Evolutionary conservation across 1,140 invertebrate species (phyloP).

Genomic region (Rhagoletis pomonella): DNA sequence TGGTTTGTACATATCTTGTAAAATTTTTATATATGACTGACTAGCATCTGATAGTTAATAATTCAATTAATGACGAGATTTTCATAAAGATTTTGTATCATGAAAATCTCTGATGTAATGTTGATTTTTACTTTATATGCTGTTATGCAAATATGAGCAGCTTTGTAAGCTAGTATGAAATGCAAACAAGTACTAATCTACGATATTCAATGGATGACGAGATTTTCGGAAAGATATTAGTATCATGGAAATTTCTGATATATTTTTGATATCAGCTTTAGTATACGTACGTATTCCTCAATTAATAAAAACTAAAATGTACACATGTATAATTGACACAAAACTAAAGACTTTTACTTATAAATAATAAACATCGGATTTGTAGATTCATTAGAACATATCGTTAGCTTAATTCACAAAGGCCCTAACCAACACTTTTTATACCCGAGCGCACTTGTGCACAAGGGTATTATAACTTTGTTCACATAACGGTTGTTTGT

Average conservation of each 20-base stretch:
- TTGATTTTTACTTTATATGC: neutral
- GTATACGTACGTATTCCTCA: too few relatives aligned
- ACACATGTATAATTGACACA: too few relatives aligned
- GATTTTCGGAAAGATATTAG: conserved; percentile 1
- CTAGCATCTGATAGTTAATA: neutral
- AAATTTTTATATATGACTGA: neutral
- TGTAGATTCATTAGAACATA: too few relatives aligned
- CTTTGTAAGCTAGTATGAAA: neutral
- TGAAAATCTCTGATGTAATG: conserved; percentile 27
- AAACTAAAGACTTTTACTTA: too few relatives aligned
- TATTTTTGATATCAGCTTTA: neutral
- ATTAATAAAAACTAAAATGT: too few relatives aligned
- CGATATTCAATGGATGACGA: conserved; percentile 6
- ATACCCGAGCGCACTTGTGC: too few relatives aligned
- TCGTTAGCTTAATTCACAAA: too few relatives aligned
- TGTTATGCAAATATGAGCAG: neutral
- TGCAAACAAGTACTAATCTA: neutral
- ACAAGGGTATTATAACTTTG: too few relatives aligned
- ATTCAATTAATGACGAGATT: conserved; percentile 51
- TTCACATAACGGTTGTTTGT: too few relatives aligned
- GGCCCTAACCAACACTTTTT: too few relatives aligned
- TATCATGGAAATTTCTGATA: neutral
- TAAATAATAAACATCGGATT: too few relatives aligned
- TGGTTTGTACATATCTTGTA: too few relatives aligned
- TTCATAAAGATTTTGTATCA: conserved; percentile 36